phyloP scores from a whole-genome alignment of 2,113 vertebrate species.

The Cheilinus undulatus region DNA sequence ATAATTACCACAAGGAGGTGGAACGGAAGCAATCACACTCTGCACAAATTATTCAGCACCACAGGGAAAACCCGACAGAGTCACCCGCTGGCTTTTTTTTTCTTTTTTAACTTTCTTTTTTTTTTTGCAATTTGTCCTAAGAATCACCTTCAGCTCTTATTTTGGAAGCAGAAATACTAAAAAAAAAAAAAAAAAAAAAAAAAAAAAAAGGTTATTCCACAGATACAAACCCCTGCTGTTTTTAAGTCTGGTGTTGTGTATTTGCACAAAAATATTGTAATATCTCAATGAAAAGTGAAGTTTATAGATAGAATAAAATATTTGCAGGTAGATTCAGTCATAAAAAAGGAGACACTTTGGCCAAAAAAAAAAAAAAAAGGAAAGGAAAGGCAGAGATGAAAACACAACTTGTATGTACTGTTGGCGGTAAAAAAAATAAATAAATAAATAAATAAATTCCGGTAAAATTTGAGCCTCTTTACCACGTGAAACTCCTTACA shows the following conservation, averaged over 20 bases:
- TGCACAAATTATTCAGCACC: conserved; percentile 71
- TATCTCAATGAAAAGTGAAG: conserved; percentile 1
- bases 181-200: conserved; percentile 50
- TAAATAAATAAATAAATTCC: too few species aligned
- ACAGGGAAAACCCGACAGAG: conserved; percentile 72
- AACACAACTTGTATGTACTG: too few species aligned
- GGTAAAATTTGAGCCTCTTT: too few species aligned
- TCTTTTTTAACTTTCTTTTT: not conserved
- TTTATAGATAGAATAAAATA: conserved; percentile 18
- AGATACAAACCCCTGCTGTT: conserved; percentile 33
- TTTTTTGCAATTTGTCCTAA: conserved; percentile 38
- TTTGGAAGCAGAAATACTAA: conserved; percentile 35
- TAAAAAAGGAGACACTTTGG: not conserved
- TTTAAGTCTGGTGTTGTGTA: conserved; percentile 13
- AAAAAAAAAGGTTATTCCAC: conserved; percentile 24
- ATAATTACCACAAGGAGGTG: conserved; percentile 81
- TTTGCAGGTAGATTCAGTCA: conserved; percentile 5
- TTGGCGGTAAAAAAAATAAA: too few species aligned
- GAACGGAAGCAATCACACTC: conserved; percentile 78
- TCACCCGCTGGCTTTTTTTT: conserved; percentile 37
- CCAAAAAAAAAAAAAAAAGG: not conserved
- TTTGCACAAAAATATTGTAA: conserved; percentile 34
- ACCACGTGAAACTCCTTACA: too few species aligned
- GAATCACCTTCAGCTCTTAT: conserved; percentile 61
- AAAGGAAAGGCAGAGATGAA: not conserved